phyloP scores from a whole-genome alignment of 2,797 vertebrate species.

The Ciconia nigra region DNA sequence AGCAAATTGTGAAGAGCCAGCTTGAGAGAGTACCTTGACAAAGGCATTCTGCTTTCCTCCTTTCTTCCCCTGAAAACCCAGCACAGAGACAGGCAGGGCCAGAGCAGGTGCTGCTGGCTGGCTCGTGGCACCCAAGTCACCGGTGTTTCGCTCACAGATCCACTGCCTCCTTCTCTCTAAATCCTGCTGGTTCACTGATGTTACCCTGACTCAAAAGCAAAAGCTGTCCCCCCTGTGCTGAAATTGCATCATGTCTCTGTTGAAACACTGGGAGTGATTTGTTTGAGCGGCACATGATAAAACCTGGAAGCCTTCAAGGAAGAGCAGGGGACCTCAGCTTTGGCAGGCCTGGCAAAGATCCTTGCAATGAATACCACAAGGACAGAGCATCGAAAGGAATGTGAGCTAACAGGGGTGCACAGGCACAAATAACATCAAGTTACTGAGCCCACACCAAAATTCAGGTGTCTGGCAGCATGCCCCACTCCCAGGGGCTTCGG shows the following conservation, averaged over 20 bases:
- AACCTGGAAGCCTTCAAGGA: background rate
- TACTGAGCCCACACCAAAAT: background rate
- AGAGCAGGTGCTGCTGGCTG: background rate
- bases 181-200: background rate
- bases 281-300: background rate
- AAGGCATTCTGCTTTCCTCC: background rate
- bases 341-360: background rate
- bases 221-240: no score
- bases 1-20: background rate
- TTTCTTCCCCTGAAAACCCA: background rate
- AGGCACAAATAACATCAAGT: background rate
- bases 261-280: background rate
- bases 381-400: background rate
- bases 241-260: background rate
- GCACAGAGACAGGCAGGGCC: background rate
- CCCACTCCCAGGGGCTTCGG: accelerated
- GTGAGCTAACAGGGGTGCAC: background rate
- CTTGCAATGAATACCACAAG: background rate
- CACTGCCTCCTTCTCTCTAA: background rate
- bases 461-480: background rate
- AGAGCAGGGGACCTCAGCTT: background rate
- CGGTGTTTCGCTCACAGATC: accelerated
- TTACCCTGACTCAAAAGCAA: background rate
- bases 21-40: background rate
- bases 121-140: background rate